Base-by-base conservation (phyloP, 1,140 invertebrate genomes). In the Triops longicaudatus region DNA sequence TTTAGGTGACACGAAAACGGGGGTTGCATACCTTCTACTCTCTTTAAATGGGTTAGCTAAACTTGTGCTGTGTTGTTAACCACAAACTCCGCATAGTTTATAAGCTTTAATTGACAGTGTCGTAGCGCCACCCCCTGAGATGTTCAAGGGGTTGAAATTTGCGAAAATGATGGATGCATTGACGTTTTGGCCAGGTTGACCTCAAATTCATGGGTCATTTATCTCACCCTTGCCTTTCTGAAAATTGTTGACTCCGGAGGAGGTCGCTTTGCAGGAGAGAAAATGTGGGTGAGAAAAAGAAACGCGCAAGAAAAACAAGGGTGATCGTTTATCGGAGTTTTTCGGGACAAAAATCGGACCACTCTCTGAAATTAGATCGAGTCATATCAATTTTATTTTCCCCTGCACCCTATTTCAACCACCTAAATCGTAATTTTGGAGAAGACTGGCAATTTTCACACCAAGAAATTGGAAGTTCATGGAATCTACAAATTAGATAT, bases 201-300 rank as follows among this genome's bases (percentile, higher is more conserved):
- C 50, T 63, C 50, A 63, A 37, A 37, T 63, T 22, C 50, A 63
- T 63, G 50, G 50, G 50, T 63, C 50, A 63, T 63, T 63, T 63
- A 63, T 63, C 50, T 63, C 50, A 63, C 50, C 50, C 50, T 22
- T 37, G 31, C 31, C 31, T 37, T 37, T 37, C 17, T 63, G 14
- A 22, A 63, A 63, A 63, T 63, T 63, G 50, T 63, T 22, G 50
- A 63, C 50, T 63, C 22, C 50, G 50, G 50, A 2, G 50, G 50
- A 63, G 50, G 50, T 63, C 50, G 14, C 50, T 17, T 63, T 17
- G 50, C 50, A 14, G 50, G 50, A 63, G 44, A 63, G 44, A 14
- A 14, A 22, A 12, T 12, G 14, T 14, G 50, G 22, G 22, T 22
- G 50, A 17, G 22, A 63, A 22, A 22, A 22, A n/a, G 50, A 14